These are phyloP conservation scores for Hipposideros larvatus DNA, from an alignment of 2,797 vertebrate species.

Conservation along the genomic window DNA sequence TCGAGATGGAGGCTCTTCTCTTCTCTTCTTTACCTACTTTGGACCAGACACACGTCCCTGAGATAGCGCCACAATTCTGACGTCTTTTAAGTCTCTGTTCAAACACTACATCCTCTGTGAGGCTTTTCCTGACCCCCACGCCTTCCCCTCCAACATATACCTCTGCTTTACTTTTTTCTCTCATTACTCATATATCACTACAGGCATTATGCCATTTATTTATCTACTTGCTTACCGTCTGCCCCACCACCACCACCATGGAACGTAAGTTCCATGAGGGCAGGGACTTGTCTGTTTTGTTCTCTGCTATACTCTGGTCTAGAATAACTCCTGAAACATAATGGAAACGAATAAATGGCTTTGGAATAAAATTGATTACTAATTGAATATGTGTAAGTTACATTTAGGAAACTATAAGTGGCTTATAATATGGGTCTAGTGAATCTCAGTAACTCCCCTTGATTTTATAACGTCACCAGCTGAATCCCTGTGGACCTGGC, in stretches of 20 bases:
- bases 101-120: neutral
- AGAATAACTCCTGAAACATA: conserved; percentile 1
- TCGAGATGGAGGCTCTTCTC: neutral
- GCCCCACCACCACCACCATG: neutral
- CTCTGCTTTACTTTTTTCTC: neutral
- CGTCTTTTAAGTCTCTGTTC: neutral
- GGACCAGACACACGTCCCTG: neutral
- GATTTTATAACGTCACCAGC: neutral
- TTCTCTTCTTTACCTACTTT: neutral
- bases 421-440: neutral
- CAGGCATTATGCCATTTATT: neutral
- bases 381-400: neutral
- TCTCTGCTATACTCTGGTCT: neutral
- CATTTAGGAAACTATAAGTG: neutral
- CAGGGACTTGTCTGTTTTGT: neutral
- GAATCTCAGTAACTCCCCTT: neutral
- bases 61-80: neutral
- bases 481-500: neutral
- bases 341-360: neutral
- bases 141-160: neutral
- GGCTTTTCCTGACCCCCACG: neutral
- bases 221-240: neutral
- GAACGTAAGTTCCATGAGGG: neutral
- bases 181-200: neutral
- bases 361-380: conserved; percentile 13